Conservation (phyloP, 2,113 vertebrate genomes). For the Corvus cornix region DNA sequence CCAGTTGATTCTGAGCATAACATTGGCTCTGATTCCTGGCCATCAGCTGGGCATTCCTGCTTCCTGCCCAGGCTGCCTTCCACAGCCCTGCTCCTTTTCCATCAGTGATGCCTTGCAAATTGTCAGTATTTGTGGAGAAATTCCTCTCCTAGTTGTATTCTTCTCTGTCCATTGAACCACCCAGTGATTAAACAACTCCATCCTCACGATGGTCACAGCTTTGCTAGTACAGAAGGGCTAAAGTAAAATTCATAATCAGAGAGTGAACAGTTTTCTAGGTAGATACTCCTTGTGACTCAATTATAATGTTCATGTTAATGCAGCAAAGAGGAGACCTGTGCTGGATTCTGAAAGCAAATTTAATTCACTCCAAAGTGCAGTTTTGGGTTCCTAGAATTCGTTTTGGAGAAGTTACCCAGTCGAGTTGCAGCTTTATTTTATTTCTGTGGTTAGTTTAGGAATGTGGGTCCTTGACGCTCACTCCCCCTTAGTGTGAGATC, state of each 20-base stretch:
- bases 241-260: not conserved
- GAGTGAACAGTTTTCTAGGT: not conserved
- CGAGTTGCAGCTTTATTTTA: not conserved
- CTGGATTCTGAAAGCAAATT: not conserved
- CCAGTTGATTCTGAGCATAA: not conserved
- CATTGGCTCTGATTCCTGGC: not conserved
- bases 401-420: not conserved
- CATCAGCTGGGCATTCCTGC: not conserved
- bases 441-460: not conserved
- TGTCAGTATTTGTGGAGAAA: not conserved
- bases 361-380: not conserved
- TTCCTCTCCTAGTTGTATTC: not conserved
- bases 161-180: not conserved
- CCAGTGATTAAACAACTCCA: not conserved
- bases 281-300: not conserved
- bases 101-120: not conserved
- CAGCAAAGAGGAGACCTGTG: not conserved
- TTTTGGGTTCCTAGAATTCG: rapidly evolving
- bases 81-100: not conserved
- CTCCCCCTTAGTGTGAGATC: not conserved
- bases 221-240: not conserved
- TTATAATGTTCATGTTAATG: not conserved
- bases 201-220: not conserved
- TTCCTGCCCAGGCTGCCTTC: not conserved
- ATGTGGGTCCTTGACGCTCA: not conserved